Percentiles rank a stretch among this genome's conserved stretches.
Conservation (phyloP, 2,113 vertebrate genomes). For the Fregata magnificens region DNA sequence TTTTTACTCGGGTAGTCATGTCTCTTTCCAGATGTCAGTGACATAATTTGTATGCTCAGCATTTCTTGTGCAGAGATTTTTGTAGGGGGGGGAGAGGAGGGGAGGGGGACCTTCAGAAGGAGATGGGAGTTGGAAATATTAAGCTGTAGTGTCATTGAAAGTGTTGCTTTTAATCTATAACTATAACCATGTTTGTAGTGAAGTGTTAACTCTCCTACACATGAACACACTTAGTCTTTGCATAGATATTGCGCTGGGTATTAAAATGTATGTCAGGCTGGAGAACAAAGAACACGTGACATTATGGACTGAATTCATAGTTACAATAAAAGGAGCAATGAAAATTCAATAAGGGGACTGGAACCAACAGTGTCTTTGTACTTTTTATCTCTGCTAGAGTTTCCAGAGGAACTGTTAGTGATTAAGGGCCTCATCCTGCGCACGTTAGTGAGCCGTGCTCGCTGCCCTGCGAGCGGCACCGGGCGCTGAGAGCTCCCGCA, state of each 20-base stretch:
- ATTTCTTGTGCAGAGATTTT: neutral
- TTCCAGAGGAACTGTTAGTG: constrained; percentile 58
- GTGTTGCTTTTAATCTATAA: constrained; percentile 54
- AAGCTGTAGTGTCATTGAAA: neutral
- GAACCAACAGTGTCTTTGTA: constrained; percentile 55
- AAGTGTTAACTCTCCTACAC: constrained; percentile 51
- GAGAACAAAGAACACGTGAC: constrained; percentile 62
- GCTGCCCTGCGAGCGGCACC: neutral
- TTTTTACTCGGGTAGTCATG: constrained; percentile 57
- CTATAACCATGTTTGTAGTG: constrained; percentile 39
- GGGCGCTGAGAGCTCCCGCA: neutral
- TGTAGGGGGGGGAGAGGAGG: neutral
- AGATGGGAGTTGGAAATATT: constrained; percentile 10
- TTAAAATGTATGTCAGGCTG: constrained; percentile 54
- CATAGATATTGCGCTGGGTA: neutral
- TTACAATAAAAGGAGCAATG: constrained; percentile 62
- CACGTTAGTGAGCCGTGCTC: accelerated
- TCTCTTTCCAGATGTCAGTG: constrained; percentile 72
- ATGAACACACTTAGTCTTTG: constrained; percentile 20
- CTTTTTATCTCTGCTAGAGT: constrained; percentile 58
- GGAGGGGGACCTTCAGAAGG: neutral
- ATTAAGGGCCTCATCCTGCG: constrained; percentile 54
- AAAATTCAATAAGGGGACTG: constrained; percentile 62
- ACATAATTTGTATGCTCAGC: constrained; percentile 64
- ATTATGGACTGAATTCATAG: constrained; percentile 40